Percentiles rank a stretch among this genome's conserved stretches.
Conservation (phyloP, 2,113 vertebrate species). For the Oceanites oceanicus region DNA sequence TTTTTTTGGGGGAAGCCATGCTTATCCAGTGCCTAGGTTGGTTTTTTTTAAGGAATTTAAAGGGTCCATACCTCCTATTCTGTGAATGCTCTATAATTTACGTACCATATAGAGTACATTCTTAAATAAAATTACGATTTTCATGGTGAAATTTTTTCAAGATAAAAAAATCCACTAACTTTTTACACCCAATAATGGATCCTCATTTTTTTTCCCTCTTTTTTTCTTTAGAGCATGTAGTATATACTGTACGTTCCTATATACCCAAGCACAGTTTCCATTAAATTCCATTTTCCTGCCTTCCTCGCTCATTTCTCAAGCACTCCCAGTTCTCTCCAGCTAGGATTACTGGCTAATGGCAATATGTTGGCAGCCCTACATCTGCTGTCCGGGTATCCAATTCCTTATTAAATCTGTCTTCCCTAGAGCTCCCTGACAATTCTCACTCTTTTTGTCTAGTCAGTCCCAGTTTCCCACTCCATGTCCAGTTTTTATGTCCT, state of each 20-base stretch:
- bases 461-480: neutral
- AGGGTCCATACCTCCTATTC: neutral
- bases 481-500: neutral
- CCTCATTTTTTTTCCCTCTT: accelerated
- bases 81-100: neutral
- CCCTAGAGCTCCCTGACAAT: neutral
- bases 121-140: neutral
- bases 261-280: neutral
- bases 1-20: neutral
- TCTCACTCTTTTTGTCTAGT: neutral
- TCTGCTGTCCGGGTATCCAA: neutral
- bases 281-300: neutral
- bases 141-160: neutral
- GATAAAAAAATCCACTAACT: neutral
- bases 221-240: neutral
- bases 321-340: neutral
- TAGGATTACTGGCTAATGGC: neutral
- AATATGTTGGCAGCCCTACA: neutral
- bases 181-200: neutral
- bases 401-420: neutral
- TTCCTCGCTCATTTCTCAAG: neutral
- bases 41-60: neutral
- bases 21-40: neutral
- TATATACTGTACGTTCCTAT: neutral
- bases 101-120: neutral